Evolutionary conservation across 2,113 vertebrate genomes (phyloP).

Genomic region (Piaya cayana): DNA sequence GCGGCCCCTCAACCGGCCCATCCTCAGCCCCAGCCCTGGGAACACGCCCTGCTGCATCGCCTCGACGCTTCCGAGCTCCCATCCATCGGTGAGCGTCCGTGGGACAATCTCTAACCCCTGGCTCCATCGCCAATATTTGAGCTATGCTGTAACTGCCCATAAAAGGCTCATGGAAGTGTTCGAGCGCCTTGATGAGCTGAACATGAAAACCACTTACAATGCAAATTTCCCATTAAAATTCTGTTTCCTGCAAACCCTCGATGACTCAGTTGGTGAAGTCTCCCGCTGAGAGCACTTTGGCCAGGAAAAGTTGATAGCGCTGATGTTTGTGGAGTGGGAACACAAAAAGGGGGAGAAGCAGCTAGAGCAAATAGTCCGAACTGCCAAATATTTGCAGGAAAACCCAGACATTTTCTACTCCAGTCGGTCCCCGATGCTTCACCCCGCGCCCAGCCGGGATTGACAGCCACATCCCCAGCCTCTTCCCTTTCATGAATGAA

Average conservation of each 20-base stretch:
- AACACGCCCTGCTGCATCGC: not conserved
- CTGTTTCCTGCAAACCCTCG: slow-evolving; percentile 34
- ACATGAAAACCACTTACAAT: slow-evolving; percentile 36
- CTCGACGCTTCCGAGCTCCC: not conserved
- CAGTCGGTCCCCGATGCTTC: not conserved
- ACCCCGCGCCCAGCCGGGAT: not conserved
- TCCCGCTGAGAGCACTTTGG: slow-evolving; percentile 53
- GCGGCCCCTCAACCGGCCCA: accelerated
- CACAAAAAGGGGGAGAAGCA: slow-evolving; percentile 26
- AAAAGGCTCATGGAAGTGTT: not conserved
- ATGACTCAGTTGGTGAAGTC: slow-evolving; percentile 49
- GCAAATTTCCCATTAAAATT: slow-evolving; percentile 51
- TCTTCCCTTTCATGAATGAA: slow-evolving; percentile 45
- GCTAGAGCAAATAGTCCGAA: slow-evolving; percentile 31
- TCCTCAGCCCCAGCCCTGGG: not conserved
- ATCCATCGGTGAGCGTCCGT: not conserved
- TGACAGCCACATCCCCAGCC: not conserved
- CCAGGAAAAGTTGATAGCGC: slow-evolving; percentile 54
- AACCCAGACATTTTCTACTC: slow-evolving; percentile 14
- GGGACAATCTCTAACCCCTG: not conserved
- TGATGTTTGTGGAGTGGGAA: slow-evolving; percentile 40
- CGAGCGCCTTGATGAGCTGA: slow-evolving; percentile 30
- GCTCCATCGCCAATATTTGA: not conserved
- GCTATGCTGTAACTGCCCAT: slow-evolving; percentile 9
- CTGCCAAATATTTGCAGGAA: slow-evolving; percentile 26